Evolutionary conservation across 2,888 invertebrate genomes (phyloP).

Genomic region (Argyresthia goedartella): DNA sequence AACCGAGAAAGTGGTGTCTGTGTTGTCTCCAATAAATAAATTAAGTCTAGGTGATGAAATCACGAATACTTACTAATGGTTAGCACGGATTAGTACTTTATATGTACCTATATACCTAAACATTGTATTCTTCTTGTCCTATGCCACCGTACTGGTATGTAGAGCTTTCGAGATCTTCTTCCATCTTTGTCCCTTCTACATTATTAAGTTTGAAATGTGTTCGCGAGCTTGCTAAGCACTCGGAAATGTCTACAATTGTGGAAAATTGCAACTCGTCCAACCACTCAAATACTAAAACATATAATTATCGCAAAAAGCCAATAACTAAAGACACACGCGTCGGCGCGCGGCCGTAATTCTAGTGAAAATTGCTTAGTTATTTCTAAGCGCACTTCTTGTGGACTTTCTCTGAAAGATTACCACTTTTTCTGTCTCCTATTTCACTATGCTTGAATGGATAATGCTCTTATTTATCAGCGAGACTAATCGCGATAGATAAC

Average conservation of each 20-base stretch:
- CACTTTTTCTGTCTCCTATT: constrained; percentile 24
- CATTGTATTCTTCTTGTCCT: too few species aligned
- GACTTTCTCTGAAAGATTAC: constrained; percentile 35
- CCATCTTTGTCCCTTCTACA: too few species aligned
- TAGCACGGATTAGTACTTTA: too few species aligned
- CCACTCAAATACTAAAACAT: not conserved
- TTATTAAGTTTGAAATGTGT: not conserved
- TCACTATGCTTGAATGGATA: constrained; percentile 20
- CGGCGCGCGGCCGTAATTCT: constrained; percentile 11
- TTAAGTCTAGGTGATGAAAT: not conserved
- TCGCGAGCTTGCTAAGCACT: not conserved
- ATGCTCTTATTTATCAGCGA: constrained; percentile 20
- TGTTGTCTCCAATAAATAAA: constrained; percentile 1
- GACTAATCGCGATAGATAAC: constrained; percentile 14
- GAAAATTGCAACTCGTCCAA: not conserved
- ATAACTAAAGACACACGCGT: not conserved
- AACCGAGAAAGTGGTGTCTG: not conserved
- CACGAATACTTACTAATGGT: not conserved
- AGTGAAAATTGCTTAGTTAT: constrained; percentile 20
- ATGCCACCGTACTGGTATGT: too few species aligned
- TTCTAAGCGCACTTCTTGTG: constrained; percentile 19
- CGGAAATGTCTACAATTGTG: not conserved
- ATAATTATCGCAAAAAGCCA: constrained; percentile 5
- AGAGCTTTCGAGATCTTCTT: too few species aligned
- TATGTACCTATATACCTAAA: too few species aligned